Evolutionary conservation across 2,113 vertebrate species (phyloP).

Genomic region (Pycnonotus jocosus): DNA sequence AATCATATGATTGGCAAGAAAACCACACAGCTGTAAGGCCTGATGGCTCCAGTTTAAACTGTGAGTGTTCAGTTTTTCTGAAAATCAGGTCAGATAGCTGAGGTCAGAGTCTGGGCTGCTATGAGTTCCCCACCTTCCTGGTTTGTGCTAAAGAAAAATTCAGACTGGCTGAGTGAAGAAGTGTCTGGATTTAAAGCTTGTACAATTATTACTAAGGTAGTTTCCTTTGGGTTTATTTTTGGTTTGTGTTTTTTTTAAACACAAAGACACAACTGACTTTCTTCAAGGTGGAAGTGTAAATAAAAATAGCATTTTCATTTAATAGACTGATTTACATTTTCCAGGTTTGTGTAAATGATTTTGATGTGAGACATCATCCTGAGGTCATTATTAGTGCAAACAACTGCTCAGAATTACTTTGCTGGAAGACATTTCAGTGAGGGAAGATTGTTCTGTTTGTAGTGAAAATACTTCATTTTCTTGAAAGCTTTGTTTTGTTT

Average conservation of each 20-base stretch:
- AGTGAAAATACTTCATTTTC: background rate
- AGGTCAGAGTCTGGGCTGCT: background rate
- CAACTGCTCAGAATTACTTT: background rate
- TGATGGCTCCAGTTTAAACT: background rate
- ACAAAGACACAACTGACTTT: background rate
- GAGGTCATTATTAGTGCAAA: background rate
- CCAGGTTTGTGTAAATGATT: background rate
- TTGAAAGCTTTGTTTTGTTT: background rate
- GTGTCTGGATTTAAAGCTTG: background rate
- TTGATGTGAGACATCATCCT: background rate
- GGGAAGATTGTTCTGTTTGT: background rate
- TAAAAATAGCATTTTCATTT: background rate
- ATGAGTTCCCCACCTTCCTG: background rate
- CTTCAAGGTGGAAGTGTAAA: background rate
- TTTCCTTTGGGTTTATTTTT: background rate
- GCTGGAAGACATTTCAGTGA: background rate
- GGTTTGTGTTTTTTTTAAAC: background rate
- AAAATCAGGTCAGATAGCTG: background rate
- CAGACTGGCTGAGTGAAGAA: background rate
- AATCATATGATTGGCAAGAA: background rate
- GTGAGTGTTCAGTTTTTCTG: background rate
- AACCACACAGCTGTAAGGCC: constrained; percentile 1
- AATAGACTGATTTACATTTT: background rate
- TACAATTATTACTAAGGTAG: background rate
- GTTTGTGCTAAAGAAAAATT: background rate